A percentile compares a stretch with the other conserved stretches of the same genome.
phyloP scores from a whole-genome alignment of 2,888 invertebrate genomes.

The Colostygia pectinataria region DNA sequence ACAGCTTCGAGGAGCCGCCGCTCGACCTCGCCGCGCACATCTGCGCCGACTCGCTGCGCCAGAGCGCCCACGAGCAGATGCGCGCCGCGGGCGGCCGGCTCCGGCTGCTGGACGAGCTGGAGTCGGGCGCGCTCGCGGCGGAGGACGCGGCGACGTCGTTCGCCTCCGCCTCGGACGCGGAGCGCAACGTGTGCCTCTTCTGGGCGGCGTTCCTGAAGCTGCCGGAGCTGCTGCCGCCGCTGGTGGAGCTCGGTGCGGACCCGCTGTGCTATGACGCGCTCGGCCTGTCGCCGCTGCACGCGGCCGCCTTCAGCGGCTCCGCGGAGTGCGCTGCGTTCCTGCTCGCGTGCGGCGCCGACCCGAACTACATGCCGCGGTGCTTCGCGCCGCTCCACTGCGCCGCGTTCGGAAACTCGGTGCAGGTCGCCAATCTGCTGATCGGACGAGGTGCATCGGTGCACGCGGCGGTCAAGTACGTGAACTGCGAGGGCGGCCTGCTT shows the following conservation, averaged over 20 bases:
- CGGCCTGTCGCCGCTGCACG: slow-evolving; percentile 89
- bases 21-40: slow-evolving; percentile 88
- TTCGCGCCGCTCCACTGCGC: slow-evolving; percentile 95
- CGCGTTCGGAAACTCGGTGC: slow-evolving; percentile 92
- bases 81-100: slow-evolving; percentile 86
- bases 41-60: slow-evolving; percentile 88
- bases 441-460: slow-evolving; percentile 87
- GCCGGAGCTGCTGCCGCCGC: slow-evolving; percentile 84
- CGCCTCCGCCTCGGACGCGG: slow-evolving; percentile 83
- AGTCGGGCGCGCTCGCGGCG: slow-evolving; percentile 84
- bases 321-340: slow-evolving; percentile 87
- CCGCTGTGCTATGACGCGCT: slow-evolving; percentile 87
- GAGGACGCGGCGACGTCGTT: slow-evolving; percentile 81
- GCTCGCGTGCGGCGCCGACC: slow-evolving; percentile 86
- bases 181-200: slow-evolving; percentile 87
- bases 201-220: slow-evolving; percentile 90
- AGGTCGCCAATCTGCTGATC: slow-evolving; percentile 90
- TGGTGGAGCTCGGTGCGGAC: slow-evolving; percentile 87
- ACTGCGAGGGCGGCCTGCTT: slow-evolving; percentile 89
- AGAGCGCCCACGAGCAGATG: slow-evolving; percentile 89
- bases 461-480: slow-evolving; percentile 85
- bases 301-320: slow-evolving; percentile 91
- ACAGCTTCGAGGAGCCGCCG: slow-evolving; percentile 89
- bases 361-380: slow-evolving; percentile 87
- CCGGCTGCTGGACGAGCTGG: slow-evolving; percentile 88